Evolutionary conservation across 2,888 invertebrate genomes (phyloP), one percentile per base, ranked within the genome.

Genomic region (Morpho deidamia): DNA sequence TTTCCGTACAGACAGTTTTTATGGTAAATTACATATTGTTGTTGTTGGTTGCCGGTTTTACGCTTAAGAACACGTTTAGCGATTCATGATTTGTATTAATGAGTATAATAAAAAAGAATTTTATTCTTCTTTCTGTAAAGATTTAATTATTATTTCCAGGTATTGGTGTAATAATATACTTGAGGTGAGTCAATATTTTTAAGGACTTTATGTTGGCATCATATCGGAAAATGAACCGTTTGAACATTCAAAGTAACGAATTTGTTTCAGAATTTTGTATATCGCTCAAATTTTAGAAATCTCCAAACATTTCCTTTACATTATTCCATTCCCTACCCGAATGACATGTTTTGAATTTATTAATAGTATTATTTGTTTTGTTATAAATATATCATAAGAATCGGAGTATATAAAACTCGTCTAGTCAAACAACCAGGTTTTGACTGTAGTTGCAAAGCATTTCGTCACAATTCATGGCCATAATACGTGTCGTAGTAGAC

Each of bases 271-370:
- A 66, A 58, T 60, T 62, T 64, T 67, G 66, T 68, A 68, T 68
- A 70, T 74, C 78, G 81, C 81, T 83, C 81, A 79, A 82, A 80
- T 75, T 66, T 71, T 76, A 70, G 66, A 66, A 70, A 70, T 68
- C 67, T 70, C 71, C 59, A 55, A 61, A 56, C 51, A 47, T 45
- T 53, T 54, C 53, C 58, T 56, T 45, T 23, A 38, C 53, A 14
- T 37, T 56, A 66, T 68, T 65, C 63, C 66, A 67, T 61, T 67
- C 66, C 60, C 60, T 67, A 51, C 62, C 57, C 59, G 57, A 67
- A 59, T 67, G 65, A 64, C 64, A 63, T 49, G 45, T 63, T 55
- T 61, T 59, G 51, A 44, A 55, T 59, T 63, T 57, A 56, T 58
- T 60, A 41, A 52, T 58, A 58, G 55, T 62, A 60, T 61, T 60